Evolutionary conservation across 1,140 invertebrate genomes (phyloP), one percentile per base, ranked within the genome.

Genomic region (Tenebrio molitor): DNA sequence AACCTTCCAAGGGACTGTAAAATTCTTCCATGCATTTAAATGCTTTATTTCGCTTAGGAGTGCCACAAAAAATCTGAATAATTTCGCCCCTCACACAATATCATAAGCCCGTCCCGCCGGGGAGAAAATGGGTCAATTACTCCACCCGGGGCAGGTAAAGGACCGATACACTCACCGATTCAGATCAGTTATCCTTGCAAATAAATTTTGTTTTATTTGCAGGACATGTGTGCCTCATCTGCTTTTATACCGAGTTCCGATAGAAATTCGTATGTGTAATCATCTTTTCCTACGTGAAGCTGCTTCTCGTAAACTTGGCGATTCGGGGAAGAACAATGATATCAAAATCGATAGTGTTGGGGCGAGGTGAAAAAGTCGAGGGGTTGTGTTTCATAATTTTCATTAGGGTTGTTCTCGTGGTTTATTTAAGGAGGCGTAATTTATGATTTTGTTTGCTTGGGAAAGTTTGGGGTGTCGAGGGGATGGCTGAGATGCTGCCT

Each of bases 11-110:
- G 79, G 74, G 81, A 79, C 78, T 79, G 80, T 82, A 80, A 82
- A 81, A 81, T 78, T 78, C 68, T 77, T 79, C 76, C 73, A 82
- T 83, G 81, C 81, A 82, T 82, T 82, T 83, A 83, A 82, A 83
- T 82, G 80, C 72, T 81, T 79, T 77, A 79, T 77, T 81, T 82
- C 76, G 74, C 76, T 71, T 74, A 74, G 42, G 39, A 63, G 50
- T 69, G 68, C 67, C 73, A 74, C 69, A 80, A 78, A 77, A 79
- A 80, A 80, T 80, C 66, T 75, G 77, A 79, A 80, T 79, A 75
- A 74, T 73, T 73, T 66, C 19, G 42, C 10, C 25, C 21, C 46
- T 8, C 16, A 21, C 62, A 65, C 39, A 12, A 8, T 21, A 42
- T 65, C 17, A 65, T 65, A 65, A 42, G 19, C 21, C 19, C 6